phyloP scores from a whole-genome alignment of 2,113 vertebrate genomes.

The Heteronetta atricapilla region DNA sequence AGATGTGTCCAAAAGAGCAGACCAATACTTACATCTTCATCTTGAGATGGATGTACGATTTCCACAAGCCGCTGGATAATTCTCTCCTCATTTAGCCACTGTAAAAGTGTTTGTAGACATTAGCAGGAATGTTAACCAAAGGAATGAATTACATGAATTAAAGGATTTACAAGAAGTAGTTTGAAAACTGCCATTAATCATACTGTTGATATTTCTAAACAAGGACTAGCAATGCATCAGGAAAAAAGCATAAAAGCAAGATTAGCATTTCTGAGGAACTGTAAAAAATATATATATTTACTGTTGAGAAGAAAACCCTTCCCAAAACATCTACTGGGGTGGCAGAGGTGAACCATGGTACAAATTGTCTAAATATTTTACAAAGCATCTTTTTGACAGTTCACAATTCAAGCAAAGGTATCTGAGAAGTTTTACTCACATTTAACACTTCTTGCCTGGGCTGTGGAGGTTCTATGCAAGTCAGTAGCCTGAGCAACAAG shows the following conservation, averaged over 20 bases:
- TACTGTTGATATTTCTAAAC: neutral
- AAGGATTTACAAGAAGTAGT: neutral
- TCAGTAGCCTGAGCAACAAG: conserved; percentile 94
- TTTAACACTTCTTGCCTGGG: conserved; percentile 95
- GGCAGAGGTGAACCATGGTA: neutral
- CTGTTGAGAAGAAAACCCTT: neutral
- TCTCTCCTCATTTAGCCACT: conserved; percentile 98
- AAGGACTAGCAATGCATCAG: neutral
- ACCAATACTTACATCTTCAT: conserved; percentile 92
- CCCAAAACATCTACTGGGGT: neutral
- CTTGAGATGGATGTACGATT: conserved; percentile 94
- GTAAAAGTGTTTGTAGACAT: conserved; percentile 29
- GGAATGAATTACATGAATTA: neutral
- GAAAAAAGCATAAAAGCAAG: neutral
- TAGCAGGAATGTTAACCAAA: neutral
- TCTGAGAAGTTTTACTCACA: conserved; percentile 75
- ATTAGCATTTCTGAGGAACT: neutral
- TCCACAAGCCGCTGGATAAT: conserved; percentile 97
- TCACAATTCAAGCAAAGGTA: neutral
- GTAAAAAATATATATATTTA: too few species aligned
- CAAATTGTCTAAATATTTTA: too few species aligned
- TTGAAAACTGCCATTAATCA: neutral
- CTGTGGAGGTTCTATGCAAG: conserved; percentile 96
- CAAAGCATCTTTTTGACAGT: neutral
- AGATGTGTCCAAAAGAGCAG: neutral